phyloP scores from a whole-genome alignment of 1,140 invertebrate species.

The Camponotus vicinus region DNA sequence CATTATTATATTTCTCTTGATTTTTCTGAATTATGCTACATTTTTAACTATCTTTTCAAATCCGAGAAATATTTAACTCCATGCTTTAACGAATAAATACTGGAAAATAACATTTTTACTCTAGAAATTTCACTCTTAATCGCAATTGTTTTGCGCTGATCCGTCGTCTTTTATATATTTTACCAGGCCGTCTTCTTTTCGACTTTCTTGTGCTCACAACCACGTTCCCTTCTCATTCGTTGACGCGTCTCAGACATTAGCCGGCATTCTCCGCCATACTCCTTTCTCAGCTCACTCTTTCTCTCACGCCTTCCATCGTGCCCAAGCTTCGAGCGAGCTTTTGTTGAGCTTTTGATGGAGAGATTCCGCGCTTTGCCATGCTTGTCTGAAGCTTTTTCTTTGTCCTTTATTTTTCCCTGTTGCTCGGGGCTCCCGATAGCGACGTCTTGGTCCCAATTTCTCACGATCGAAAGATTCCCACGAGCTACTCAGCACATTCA shows the following conservation, averaged over 20 bases:
- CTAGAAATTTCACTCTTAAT: slow-evolving; percentile 31
- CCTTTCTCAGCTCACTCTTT: slow-evolving; percentile 43
- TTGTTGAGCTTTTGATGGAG: slow-evolving; percentile 77
- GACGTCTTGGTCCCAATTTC: slow-evolving; percentile 67
- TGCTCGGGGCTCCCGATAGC: slow-evolving; percentile 57
- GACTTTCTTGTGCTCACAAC: slow-evolving; percentile 47
- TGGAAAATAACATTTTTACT: not conserved
- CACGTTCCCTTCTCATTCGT: slow-evolving; percentile 54
- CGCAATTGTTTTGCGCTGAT: slow-evolving; percentile 48
- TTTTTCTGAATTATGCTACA: no score
- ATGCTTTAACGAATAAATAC: slow-evolving; percentile 41
- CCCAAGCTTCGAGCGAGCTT: slow-evolving; percentile 71
- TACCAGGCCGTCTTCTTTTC: slow-evolving; percentile 43
- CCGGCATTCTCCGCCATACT: slow-evolving; percentile 65
- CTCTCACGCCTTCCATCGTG: slow-evolving; percentile 56
- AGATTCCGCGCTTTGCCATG: slow-evolving; percentile 75
- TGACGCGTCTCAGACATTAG: slow-evolving; percentile 74
- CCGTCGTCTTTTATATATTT: slow-evolving; percentile 34
- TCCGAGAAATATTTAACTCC: not conserved
- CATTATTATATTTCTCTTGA: not conserved
- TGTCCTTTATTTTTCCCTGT: slow-evolving; percentile 23
- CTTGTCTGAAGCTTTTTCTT: slow-evolving; percentile 71
- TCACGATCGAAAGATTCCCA: slow-evolving; percentile 68
- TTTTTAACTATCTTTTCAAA: no score
- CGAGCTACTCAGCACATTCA: slow-evolving; percentile 67